Percentiles rank a stretch among this genome's conserved stretches.
These are phyloP conservation scores for Zosterops pallidus DNA, from an alignment of 2,113 vertebrate genomes.

Conservation along the genomic window DNA sequence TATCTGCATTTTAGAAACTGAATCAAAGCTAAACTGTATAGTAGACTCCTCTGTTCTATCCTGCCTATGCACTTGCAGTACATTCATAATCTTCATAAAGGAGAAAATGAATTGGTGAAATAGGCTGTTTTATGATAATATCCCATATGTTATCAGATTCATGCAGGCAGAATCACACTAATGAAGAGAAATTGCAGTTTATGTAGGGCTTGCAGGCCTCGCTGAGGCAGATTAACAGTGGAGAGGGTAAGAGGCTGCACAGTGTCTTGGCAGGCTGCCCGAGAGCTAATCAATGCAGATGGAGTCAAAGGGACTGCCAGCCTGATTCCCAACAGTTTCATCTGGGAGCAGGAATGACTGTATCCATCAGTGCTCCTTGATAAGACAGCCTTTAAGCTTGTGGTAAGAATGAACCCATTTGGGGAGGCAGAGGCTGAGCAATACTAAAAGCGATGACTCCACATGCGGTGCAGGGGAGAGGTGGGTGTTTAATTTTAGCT, in stretches of 20 bases:
- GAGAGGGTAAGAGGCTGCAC: slow-evolving; percentile 60
- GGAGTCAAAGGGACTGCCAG: slow-evolving; percentile 71
- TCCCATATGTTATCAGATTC: slow-evolving; percentile 72
- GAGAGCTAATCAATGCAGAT: slow-evolving; percentile 76
- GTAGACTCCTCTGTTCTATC: background rate
- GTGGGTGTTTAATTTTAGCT: slow-evolving; percentile 75
- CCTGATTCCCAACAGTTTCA: slow-evolving; percentile 65
- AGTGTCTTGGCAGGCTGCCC: slow-evolving; percentile 73
- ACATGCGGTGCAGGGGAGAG: slow-evolving; percentile 44
- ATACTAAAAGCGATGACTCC: slow-evolving; percentile 42
- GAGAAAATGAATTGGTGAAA: slow-evolving; percentile 56
- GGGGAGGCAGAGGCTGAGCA: slow-evolving; percentile 51
- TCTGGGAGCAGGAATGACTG: slow-evolving; percentile 35
- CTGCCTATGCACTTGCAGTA: slow-evolving; percentile 32
- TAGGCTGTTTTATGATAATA: slow-evolving; percentile 59
- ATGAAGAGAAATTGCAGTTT: slow-evolving; percentile 74
- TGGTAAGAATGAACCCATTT: slow-evolving; percentile 48
- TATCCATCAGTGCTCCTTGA: slow-evolving; percentile 60
- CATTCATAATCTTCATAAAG: slow-evolving; percentile 65
- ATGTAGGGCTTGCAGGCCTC: slow-evolving; percentile 64
- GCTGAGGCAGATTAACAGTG: slow-evolving; percentile 57
- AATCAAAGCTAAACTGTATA: background rate
- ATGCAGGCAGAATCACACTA: slow-evolving; percentile 70
- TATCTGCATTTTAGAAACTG: slow-evolving; percentile 28
- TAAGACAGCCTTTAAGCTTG: slow-evolving; percentile 47